A percentile compares a stretch with the other conserved stretches of the same genome.
These are phyloP conservation scores for Catharus bicknelli DNA, from an alignment of 2,113 vertebrate genomes.

Conservation along the genomic window DNA sequence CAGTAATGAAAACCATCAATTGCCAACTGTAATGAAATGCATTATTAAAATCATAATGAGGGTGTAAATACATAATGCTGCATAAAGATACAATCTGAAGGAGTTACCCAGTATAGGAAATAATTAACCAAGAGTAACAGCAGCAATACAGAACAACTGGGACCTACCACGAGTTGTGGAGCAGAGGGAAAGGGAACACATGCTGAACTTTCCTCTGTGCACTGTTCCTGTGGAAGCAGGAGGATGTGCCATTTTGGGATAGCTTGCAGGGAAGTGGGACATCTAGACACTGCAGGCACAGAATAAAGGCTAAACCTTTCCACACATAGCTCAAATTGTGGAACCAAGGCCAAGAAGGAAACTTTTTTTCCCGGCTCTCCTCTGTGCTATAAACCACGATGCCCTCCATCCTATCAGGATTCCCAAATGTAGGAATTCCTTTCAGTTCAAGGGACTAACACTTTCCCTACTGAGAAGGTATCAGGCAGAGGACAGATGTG, in stretches of 20 bases:
- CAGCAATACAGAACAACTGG: neutral
- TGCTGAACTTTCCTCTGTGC: neutral
- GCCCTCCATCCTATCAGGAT: neutral
- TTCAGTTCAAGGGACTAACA: neutral
- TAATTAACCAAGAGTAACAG: neutral
- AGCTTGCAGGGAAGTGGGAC: neutral
- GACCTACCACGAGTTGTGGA: neutral
- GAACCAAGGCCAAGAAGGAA: neutral
- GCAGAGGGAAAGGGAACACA: neutral
- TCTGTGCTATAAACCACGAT: neutral
- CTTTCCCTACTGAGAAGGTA: neutral
- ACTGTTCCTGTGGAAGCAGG: neutral
- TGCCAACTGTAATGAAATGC: slow-evolving; percentile 57
- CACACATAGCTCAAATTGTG: neutral
- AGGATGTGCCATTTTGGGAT: neutral
- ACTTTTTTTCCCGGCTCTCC: neutral
- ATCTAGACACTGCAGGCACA: neutral
- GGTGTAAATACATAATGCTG: slow-evolving; percentile 37
- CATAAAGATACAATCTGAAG: slow-evolving; percentile 33
- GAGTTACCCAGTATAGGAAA: neutral
- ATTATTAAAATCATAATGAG: slow-evolving; percentile 62
- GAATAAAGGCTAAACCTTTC: neutral
- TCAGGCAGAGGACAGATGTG: neutral
- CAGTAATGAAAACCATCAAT: slow-evolving; percentile 60
- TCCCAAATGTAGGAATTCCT: neutral